phyloP scores from a whole-genome alignment of 2,888 invertebrate species.

The Xiphydria camelus region DNA sequence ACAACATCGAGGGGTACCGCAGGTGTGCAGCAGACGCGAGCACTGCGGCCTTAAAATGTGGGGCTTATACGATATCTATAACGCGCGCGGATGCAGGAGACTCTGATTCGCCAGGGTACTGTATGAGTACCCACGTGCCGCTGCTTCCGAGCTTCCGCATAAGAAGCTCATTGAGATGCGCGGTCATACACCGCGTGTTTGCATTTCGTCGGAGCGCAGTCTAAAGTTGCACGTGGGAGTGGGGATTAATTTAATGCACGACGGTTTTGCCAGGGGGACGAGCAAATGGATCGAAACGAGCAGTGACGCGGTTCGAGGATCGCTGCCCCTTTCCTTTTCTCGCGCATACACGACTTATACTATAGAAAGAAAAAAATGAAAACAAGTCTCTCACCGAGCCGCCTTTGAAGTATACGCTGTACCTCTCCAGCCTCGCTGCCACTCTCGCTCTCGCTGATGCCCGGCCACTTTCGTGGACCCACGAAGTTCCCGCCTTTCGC shows the following conservation, averaged over 20 bases:
- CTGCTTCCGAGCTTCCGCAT: conserved; percentile 21
- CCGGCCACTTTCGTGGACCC: conserved; percentile 33
- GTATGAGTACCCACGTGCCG: conserved; percentile 36
- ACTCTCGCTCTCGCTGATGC: conserved; percentile 66
- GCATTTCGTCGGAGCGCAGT: conserved; percentile 11
- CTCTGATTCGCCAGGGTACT: too few relatives aligned
- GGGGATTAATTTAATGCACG: conserved; percentile 20
- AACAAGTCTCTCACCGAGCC: conserved; percentile 39
- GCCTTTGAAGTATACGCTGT: conserved; percentile 64
- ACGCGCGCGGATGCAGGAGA: too few relatives aligned
- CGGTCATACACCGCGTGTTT: conserved; percentile 38
- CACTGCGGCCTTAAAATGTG: too few relatives aligned
- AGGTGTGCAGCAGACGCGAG: too few relatives aligned
- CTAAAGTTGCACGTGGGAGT: conserved; percentile 11
- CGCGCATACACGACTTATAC: too few relatives aligned
- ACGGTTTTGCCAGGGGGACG: too few relatives aligned
- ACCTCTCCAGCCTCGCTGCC: conserved; percentile 75
- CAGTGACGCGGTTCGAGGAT: too few relatives aligned
- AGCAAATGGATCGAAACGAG: too few relatives aligned
- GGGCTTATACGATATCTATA: too few relatives aligned
- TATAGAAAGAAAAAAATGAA: not conserved
- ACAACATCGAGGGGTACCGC: too few relatives aligned
- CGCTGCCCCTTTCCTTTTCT: too few relatives aligned
- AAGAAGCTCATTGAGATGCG: conserved; percentile 47
- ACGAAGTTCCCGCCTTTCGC: conserved; percentile 13